Percentiles rank a stretch among this genome's conserved stretches.
phyloP scores from a whole-genome alignment of 2,888 invertebrate genomes.

The Campoplex capitator region DNA sequence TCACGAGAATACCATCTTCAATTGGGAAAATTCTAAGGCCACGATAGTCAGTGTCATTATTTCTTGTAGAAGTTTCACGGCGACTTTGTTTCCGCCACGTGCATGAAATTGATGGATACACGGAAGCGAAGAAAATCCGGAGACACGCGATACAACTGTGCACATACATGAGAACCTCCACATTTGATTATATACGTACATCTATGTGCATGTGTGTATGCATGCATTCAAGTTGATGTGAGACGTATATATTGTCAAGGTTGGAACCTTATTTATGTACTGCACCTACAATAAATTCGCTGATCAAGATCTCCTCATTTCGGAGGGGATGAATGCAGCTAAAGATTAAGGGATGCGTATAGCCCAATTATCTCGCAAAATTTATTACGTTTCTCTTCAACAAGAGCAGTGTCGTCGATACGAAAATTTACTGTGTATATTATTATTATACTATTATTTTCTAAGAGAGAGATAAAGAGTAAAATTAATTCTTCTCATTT shows the following conservation, averaged over 20 bases:
- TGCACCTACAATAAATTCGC: slow-evolving; percentile 34
- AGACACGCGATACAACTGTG: slow-evolving; percentile 42
- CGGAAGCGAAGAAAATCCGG: slow-evolving; percentile 47
- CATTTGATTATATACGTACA: neutral
- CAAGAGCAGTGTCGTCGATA: slow-evolving; percentile 5
- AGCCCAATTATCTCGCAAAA: slow-evolving; percentile 33
- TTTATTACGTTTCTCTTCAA: slow-evolving; percentile 34
- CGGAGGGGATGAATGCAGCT: neutral
- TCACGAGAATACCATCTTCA: neutral
- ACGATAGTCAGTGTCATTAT: neutral
- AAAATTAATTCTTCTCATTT: neutral
- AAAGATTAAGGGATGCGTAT: slow-evolving; percentile 12
- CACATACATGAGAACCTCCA: neutral
- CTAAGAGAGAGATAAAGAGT: no score
- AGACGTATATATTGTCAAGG: slow-evolving; percentile 2
- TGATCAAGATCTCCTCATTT: slow-evolving; percentile 37
- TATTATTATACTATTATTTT: no score
- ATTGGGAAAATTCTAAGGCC: neutral
- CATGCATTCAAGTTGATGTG: neutral
- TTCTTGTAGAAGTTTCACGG: neutral
- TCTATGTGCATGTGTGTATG: neutral
- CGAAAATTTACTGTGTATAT: neutral
- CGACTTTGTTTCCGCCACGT: slow-evolving; percentile 17
- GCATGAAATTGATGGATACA: slow-evolving; percentile 49
- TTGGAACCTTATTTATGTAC: slow-evolving; percentile 24